These are phyloP conservation scores for Amphiduros pacificus DNA, from an alignment of 2,888 invertebrate species.

Conservation along the genomic window DNA sequence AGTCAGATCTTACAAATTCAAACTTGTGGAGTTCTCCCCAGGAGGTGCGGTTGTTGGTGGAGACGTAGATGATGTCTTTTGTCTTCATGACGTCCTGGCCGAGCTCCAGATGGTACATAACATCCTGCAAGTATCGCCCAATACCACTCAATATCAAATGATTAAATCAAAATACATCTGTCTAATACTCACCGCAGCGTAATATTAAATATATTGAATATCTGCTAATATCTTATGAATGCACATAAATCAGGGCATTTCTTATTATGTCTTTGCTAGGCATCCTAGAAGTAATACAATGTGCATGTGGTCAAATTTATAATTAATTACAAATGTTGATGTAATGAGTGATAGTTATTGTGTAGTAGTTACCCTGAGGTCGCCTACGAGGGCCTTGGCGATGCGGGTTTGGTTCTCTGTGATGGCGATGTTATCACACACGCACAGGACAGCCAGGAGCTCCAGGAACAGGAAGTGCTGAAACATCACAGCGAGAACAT, in stretches of 20 bases:
- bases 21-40: conserved; percentile 32
- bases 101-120: conserved; percentile 26
- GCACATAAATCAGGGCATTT: too few relatives aligned
- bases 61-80: conserved; percentile 32
- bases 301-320: too few relatives aligned
- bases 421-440: conserved; percentile 28
- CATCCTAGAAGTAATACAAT: too few relatives aligned
- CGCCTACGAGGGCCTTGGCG: conserved; percentile 20
- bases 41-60: conserved; percentile 21
- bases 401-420: conserved; percentile 26
- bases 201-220: too few relatives aligned
- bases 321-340: too few relatives aligned
- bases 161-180: background rate
- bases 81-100: conserved; percentile 28
- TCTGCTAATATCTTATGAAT: too few relatives aligned
- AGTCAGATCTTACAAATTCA: conserved; percentile 19
- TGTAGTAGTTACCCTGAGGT: conserved; percentile 18
- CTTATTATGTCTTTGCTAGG: too few relatives aligned
- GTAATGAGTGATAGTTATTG: background rate
- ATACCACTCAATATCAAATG: background rate
- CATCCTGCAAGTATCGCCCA: conserved; percentile 23
- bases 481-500: background rate
- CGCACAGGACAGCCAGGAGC: conserved; percentile 24
- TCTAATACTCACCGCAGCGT: background rate
- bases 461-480: conserved; percentile 27